phyloP scores from a whole-genome alignment of 2,797 vertebrate genomes.

The Gastrophryne carolinensis region DNA sequence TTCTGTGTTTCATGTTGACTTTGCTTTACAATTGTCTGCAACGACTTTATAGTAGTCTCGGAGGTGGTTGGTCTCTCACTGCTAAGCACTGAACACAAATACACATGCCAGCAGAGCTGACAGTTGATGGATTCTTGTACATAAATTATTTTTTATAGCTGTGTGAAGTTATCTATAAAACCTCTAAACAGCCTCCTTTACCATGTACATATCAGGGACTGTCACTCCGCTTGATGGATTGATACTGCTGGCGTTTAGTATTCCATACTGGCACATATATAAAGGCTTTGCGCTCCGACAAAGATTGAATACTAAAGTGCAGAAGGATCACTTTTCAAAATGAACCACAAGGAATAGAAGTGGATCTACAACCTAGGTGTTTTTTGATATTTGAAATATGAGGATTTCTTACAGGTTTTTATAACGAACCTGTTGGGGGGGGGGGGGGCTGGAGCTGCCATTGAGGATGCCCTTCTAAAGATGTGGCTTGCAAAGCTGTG shows the following conservation, averaged over 20 bases:
- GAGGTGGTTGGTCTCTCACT: background rate
- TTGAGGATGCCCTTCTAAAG: too few relatives aligned
- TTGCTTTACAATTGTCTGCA: background rate
- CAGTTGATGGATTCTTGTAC: constrained; percentile 1
- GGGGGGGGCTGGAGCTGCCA: too few relatives aligned
- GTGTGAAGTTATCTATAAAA: constrained; percentile 6
- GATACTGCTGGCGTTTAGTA: background rate
- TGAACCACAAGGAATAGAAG: background rate
- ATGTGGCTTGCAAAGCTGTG: too few relatives aligned
- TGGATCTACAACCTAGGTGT: background rate
- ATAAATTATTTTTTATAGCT: constrained; percentile 18
- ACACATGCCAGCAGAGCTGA: constrained; percentile 7
- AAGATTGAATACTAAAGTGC: background rate
- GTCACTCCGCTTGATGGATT: constrained; percentile 31
- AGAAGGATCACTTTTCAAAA: background rate
- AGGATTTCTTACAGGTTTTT: too few relatives aligned
- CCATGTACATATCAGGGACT: constrained; percentile 12
- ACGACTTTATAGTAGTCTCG: background rate
- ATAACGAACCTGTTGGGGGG: too few relatives aligned
- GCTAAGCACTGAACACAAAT: background rate
- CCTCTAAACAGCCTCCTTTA: constrained; percentile 14
- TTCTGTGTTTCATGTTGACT: too few relatives aligned
- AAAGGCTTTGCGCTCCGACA: background rate
- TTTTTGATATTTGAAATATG: too few relatives aligned
- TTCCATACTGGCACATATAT: background rate